Base-by-base conservation (phyloP, 2,797 vertebrate genomes). In the Cynopterus sphinx region DNA sequence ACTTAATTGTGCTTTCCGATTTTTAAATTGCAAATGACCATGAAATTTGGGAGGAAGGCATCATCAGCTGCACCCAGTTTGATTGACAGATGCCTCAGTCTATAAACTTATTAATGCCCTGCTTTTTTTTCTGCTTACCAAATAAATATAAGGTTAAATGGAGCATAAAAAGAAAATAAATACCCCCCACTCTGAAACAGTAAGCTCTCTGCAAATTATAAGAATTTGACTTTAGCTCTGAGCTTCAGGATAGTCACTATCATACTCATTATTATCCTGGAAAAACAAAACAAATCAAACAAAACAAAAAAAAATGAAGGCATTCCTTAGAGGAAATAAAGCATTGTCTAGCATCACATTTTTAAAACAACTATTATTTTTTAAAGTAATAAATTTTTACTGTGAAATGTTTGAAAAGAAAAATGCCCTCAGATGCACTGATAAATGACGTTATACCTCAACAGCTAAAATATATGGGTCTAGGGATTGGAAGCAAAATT, bases 321-420 rank as follows among this genome's bases (percentile, higher is more conserved):
- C 16, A 70, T 92, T 93, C 28, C 78, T 90, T 12, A 63, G 17
- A 82, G 41, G 28, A 81, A 92, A 83, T 36, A 53, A 68, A 83
- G 82, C 8, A 59, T 75, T 87, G 65, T 28, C 8, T 65, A 61
- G 10, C 19, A 55, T n/a, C 57, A 61, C 87, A 73, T 36, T 77
- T 91, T 96, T 85, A 26, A 85, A 96, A 86, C 21, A 88, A 75
- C 26, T 55, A 0, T 57, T 91, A 9, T 90, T 89, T 95, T 95
- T 91, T 63, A 86, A 86, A 53, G 9, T 46, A 79, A 77, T 43
- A 70, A 9, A 65, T 28, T 63, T 94, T 65, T 9, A 79, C n/a
- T 84, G 3, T 79, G 92, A 95, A 89, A 79, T n/a, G 94, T 68
- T 90, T 74, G 33, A 68, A 78, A 82, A 73, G 61, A 59, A 91